phyloP scores from a whole-genome alignment of 2,113 vertebrate genomes.

The Pandion haliaetus region DNA sequence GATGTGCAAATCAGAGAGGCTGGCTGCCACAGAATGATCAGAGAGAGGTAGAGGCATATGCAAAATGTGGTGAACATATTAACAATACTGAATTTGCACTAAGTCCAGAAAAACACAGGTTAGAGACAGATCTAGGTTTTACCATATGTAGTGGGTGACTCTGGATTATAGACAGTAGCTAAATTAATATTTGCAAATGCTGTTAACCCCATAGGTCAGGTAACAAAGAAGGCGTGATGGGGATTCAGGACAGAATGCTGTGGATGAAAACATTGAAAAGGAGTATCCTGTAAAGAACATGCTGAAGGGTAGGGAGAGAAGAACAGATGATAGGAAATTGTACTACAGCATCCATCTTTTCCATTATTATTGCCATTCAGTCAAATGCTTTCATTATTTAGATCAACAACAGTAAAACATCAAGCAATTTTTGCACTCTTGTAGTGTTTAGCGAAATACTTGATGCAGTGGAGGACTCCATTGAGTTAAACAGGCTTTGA shows the following conservation, averaged over 20 bases:
- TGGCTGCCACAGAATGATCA: neutral
- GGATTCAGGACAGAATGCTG: neutral
- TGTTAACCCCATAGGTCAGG: neutral
- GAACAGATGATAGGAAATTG: neutral
- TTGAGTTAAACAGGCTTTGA: neutral
- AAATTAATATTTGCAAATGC: neutral
- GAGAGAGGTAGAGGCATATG: neutral
- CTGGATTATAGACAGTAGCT: neutral
- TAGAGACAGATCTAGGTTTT: neutral
- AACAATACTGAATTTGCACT: neutral
- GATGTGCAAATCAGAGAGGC: neutral
- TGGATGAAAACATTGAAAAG: neutral
- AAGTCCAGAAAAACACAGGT: neutral
- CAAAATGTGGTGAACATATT: neutral
- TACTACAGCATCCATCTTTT: neutral
- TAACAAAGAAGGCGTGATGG: neutral
- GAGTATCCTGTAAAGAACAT: neutral
- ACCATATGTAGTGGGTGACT: neutral
- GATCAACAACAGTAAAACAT: neutral
- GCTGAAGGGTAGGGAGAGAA: neutral
- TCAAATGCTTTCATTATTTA: neutral
- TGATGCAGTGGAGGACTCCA: neutral
- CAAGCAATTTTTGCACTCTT: neutral
- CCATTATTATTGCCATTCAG: neutral
- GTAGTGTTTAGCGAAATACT: neutral